Conservation (phyloP, 1,140 invertebrate species). For the Cyphomyrmex costatus region DNA sequence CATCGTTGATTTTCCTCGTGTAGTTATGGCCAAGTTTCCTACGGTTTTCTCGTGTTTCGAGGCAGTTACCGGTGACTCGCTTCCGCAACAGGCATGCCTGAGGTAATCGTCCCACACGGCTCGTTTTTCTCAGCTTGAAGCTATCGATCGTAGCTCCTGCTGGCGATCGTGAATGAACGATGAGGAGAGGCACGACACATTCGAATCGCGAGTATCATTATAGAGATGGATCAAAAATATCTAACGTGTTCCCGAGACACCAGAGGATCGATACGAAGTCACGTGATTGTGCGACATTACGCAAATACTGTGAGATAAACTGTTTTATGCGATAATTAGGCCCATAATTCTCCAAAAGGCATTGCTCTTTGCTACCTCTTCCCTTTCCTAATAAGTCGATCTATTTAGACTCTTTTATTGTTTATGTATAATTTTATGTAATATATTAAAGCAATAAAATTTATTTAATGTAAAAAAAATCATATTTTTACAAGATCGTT, state of each 20-base stretch:
- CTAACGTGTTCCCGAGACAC: slow-evolving; percentile 26
- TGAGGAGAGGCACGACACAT: slow-evolving; percentile 56
- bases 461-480: too few species aligned
- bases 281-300: slow-evolving; percentile 26
- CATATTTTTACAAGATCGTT: too few species aligned
- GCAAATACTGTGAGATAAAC: neutral
- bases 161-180: slow-evolving; percentile 68
- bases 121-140: slow-evolving; percentile 71
- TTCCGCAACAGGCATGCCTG: slow-evolving; percentile 71
- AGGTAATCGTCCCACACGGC: slow-evolving; percentile 70
- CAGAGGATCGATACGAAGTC: slow-evolving; percentile 16
- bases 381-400: too few species aligned
- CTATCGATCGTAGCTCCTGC: slow-evolving; percentile 71
- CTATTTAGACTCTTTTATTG: too few species aligned
- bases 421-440: too few species aligned
- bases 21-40: slow-evolving; percentile 68
- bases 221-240: slow-evolving; percentile 42
- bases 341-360: too few species aligned
- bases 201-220: slow-evolving; percentile 37
- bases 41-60: slow-evolving; percentile 78
- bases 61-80: slow-evolving; percentile 72
- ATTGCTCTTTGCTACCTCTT: too few species aligned
- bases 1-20: slow-evolving; percentile 60
- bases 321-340: neutral
- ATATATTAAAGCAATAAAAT: too few species aligned